Percentiles rank a stretch among this genome's conserved stretches.
phyloP scores from a whole-genome alignment of 2,797 vertebrate genomes.

The Coregonus suidteri region DNA sequence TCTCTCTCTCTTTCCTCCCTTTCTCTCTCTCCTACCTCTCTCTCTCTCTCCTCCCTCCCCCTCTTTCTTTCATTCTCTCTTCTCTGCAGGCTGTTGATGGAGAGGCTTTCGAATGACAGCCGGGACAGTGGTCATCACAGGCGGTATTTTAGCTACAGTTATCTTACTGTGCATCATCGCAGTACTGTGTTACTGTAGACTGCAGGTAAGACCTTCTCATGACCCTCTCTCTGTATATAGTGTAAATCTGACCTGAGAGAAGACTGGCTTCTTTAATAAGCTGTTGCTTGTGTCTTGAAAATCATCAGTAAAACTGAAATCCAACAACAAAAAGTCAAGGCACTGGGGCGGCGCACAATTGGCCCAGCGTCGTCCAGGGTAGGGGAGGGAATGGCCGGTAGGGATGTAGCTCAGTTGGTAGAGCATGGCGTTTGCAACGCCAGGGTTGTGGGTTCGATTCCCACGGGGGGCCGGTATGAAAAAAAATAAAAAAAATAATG shows the following conservation, averaged over 20 bases:
- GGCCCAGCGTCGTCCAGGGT: no score
- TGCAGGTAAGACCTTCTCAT: constrained; percentile 83
- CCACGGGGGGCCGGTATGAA: no score
- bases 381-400: no score
- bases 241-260: not conserved
- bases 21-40: not conserved
- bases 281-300: no score
- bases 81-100: constrained; percentile 83
- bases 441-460: no score
- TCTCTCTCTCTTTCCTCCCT: constrained; percentile 3
- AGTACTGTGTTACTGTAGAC: constrained; percentile 96
- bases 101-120: constrained; percentile 99
- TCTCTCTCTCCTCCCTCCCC: constrained; percentile 7
- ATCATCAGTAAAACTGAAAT: no score
- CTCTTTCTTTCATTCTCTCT: constrained; percentile 16
- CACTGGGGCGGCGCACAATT: no score
- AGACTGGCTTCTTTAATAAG: no score
- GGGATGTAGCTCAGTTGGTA: no score
- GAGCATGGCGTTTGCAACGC: no score
- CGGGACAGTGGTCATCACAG: constrained; percentile 99
- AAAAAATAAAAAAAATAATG: no score
- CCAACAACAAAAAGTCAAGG: no score
- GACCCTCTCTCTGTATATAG: not conserved
- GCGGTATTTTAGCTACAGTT: constrained; percentile 98
- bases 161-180: constrained; percentile 98